A percentile compares a stretch with the other conserved stretches of the same genome.
Evolutionary conservation across 2,113 vertebrate species (phyloP).

Genomic region (Euleptes europaea): DNA sequence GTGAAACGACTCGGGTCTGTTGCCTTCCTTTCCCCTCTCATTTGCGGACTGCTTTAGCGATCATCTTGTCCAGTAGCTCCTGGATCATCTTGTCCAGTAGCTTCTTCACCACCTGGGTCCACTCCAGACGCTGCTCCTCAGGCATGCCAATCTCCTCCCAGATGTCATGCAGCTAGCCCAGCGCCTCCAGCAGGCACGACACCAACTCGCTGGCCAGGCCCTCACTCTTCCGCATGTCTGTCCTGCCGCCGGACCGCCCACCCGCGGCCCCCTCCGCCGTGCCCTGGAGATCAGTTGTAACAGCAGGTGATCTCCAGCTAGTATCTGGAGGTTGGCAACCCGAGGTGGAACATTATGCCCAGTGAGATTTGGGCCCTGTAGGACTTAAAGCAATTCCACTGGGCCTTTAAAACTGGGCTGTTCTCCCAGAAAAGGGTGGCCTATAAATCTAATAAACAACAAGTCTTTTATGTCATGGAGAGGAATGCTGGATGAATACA

Average conservation of each 20-base stretch:
- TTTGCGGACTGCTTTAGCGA: constrained; percentile 85
- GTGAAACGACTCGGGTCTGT: constrained; percentile 87
- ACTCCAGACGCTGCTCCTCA: constrained; percentile 81
- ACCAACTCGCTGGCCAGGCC: constrained; percentile 86
- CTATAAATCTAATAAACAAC: too few species aligned
- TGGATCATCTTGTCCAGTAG: constrained; percentile 87
- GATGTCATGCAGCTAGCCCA: constrained; percentile 85
- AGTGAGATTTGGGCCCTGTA: too few species aligned
- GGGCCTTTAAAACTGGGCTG: too few species aligned
- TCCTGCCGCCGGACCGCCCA: neutral
- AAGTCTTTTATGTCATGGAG: too few species aligned
- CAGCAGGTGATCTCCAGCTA: too few species aligned
- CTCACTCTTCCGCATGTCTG: constrained; percentile 77
- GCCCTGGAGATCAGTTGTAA: too few species aligned
- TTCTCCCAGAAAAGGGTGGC: too few species aligned
- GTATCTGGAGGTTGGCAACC: too few species aligned
- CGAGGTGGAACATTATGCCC: too few species aligned
- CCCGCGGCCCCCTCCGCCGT: neutral
- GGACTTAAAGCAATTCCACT: too few species aligned
- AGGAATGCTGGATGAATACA: too few species aligned
- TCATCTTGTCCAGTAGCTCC: constrained; percentile 91
- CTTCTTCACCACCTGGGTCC: constrained; percentile 83
- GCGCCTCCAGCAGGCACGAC: constrained; percentile 84
- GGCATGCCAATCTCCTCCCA: constrained; percentile 87
- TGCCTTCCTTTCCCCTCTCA: constrained; percentile 91